Conservation (phyloP, 2,113 vertebrate genomes). For the Myiozetetes cayanensis region DNA sequence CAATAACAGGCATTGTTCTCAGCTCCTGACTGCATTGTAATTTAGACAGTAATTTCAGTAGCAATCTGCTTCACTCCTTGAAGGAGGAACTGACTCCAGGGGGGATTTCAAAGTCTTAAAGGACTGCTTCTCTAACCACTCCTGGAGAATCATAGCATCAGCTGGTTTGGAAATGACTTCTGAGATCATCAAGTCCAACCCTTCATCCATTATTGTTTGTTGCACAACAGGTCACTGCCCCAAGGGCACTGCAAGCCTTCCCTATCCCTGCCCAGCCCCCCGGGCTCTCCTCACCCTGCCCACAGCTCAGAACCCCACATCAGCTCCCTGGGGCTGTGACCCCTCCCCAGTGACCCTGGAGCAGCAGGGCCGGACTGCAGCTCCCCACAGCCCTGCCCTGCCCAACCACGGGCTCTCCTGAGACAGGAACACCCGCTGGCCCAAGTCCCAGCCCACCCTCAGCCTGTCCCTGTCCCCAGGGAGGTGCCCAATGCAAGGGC, state of each 20-base stretch:
- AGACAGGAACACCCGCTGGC: no score
- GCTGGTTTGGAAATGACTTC: no score
- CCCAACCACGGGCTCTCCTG: no score
- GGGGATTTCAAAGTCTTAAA: not conserved
- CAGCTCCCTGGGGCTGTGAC: accelerated
- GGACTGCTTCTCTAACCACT: not conserved
- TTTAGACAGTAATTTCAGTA: not conserved
- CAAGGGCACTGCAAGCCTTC: no score
- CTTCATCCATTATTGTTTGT: no score
- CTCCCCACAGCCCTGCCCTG: not conserved
- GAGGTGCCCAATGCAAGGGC: accelerated
- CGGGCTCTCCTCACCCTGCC: accelerated
- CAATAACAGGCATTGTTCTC: not conserved
- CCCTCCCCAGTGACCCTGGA: accelerated
- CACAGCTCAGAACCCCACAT: not conserved
- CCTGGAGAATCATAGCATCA: not conserved
- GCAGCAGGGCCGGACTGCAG: accelerated
- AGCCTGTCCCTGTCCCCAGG: no score
- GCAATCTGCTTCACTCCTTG: not conserved
- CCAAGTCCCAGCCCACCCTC: not conserved
- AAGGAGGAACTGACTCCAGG: not conserved
- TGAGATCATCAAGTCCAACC: no score
- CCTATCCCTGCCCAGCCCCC: no score
- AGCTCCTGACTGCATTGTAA: not conserved
- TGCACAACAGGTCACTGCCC: accelerated